A percentile compares a stretch with the other conserved stretches of the same genome.
These are phyloP conservation scores for Beaufortia kweichowensis DNA, from an alignment of 2,113 vertebrate genomes.

Conservation along the genomic window DNA sequence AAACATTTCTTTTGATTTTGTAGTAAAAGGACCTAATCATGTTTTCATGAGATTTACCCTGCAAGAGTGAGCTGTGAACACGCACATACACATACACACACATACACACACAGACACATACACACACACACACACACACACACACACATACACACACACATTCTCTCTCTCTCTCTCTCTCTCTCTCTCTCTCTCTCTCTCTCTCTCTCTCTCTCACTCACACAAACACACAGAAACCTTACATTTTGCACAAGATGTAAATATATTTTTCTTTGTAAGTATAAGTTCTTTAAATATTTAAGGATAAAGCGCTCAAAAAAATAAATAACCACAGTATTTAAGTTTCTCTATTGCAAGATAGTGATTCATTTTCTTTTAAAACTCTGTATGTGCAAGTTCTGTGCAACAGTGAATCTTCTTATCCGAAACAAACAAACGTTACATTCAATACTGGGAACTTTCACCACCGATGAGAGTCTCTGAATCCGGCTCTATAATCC, in stretches of 20 bases:
- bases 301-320: slow-evolving; percentile 63
- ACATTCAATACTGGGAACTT: slow-evolving; percentile 68
- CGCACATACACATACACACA: slow-evolving; percentile 34
- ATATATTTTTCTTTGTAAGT: slow-evolving; percentile 60
- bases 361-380: slow-evolving; percentile 47
- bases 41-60: background rate
- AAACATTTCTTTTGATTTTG: background rate
- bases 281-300: slow-evolving; percentile 64
- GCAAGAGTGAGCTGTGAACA: slow-evolving; percentile 1
- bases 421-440: slow-evolving; percentile 58
- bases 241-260: slow-evolving; percentile 58
- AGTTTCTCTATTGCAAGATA: slow-evolving; percentile 58
- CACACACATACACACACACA: no score
- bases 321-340: slow-evolving; percentile 72
- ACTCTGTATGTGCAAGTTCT: slow-evolving; percentile 73
- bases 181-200: slow-evolving; percentile 39
- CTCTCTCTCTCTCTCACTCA: slow-evolving; percentile 42
- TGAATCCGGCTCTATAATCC: slow-evolving; percentile 47
- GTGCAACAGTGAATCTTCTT: slow-evolving; percentile 66
- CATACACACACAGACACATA: slow-evolving; percentile 40
- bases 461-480: slow-evolving; percentile 68
- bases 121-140: slow-evolving; percentile 2
- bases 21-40: background rate
- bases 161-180: slow-evolving; percentile 24
- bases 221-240: background rate